A percentile compares a stretch with the other conserved stretches of the same genome.
Evolutionary conservation across 2,797 vertebrate genomes (phyloP).

Genomic region (Lindbergichthys nudifrons): DNA sequence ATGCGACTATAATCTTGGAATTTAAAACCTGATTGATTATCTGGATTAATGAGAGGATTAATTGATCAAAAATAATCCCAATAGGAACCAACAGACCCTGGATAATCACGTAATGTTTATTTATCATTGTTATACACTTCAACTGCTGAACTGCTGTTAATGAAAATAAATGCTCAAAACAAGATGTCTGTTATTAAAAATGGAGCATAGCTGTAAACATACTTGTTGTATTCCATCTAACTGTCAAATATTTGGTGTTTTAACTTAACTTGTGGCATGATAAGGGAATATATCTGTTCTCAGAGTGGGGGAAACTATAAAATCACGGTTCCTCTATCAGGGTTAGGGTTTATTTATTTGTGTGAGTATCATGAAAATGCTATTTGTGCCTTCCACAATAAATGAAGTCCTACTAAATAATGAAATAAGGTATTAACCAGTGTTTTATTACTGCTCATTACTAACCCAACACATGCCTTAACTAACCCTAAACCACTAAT

Average conservation of each 20-base stretch:
- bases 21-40: no score
- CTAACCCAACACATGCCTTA: neutral
- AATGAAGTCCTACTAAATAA: neutral
- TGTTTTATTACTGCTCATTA: neutral
- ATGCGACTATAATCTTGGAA: no score
- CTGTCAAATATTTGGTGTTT: no score
- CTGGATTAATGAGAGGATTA: no score
- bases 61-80: no score
- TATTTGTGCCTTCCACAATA: constrained; percentile 42
- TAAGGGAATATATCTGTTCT: neutral
- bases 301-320: neutral
- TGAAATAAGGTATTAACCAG: neutral
- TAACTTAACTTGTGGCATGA: neutral
- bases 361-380: constrained; percentile 1
- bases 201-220: neutral
- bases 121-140: no score
- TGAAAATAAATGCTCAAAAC: neutral
- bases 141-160: neutral
- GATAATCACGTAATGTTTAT: no score
- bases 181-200: neutral
- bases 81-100: no score
- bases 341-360: no score
- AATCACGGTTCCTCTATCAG: neutral
- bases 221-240: constrained; percentile 1
- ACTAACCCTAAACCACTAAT: neutral